phyloP scores from a whole-genome alignment of 2,113 vertebrate genomes.

The Cathartes aura region DNA sequence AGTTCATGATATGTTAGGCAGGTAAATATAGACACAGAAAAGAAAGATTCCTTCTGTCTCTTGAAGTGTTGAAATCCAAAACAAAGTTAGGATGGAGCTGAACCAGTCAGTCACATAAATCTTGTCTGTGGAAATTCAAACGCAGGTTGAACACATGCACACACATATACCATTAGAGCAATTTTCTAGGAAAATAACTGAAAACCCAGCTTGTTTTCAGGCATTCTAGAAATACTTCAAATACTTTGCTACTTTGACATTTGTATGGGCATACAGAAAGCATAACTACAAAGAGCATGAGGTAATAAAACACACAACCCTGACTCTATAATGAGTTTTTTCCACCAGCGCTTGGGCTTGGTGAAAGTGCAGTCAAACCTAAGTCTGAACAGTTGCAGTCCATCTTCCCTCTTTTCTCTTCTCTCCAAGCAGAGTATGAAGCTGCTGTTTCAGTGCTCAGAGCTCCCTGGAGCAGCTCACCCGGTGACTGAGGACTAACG shows the following conservation, averaged over 20 bases:
- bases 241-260: neutral
- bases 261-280: neutral
- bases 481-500: neutral
- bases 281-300: neutral
- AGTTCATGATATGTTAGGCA: conserved; percentile 6
- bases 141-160: neutral
- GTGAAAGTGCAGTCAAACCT: neutral
- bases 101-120: neutral
- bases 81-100: neutral
- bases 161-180: neutral
- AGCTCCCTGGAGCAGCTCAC: neutral
- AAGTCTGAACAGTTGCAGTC: neutral
- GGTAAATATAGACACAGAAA: neutral
- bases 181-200: neutral
- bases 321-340: neutral
- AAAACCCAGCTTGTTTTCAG: neutral
- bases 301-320: neutral
- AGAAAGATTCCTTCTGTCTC: neutral
- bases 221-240: neutral
- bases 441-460: neutral
- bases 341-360: neutral
- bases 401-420: neutral
- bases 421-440: neutral
- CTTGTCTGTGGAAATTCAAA: neutral
- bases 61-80: conserved; percentile 5